These are phyloP conservation scores for Listronotus bonariensis DNA, from an alignment of 1,140 invertebrate genomes.

Conservation along the genomic window DNA sequence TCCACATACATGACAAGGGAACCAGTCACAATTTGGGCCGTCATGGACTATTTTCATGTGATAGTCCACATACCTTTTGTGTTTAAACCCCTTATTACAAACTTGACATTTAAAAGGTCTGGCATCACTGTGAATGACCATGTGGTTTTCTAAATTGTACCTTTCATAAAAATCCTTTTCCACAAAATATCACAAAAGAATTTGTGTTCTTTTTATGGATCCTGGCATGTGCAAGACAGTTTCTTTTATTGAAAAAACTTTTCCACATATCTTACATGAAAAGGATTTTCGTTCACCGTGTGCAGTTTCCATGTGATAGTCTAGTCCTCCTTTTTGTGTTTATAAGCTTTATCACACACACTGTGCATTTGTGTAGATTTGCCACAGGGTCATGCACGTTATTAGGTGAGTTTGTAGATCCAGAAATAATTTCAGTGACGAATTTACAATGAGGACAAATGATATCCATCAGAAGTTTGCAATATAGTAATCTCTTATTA, in stretches of 20 bases:
- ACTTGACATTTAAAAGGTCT: conserved; percentile 34
- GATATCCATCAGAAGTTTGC: too few relatives aligned
- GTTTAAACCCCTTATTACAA: conserved; percentile 45
- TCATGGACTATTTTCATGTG: conserved; percentile 23
- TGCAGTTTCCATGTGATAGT: too few relatives aligned
- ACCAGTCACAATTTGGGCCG: conserved; percentile 30
- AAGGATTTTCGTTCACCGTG: too few relatives aligned
- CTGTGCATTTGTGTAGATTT: too few relatives aligned
- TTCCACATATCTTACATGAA: conserved; percentile 42
- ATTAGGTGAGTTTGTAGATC: too few relatives aligned
- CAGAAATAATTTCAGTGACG: too few relatives aligned
- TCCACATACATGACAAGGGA: conserved; percentile 46
- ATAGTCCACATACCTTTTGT: conserved; percentile 8
- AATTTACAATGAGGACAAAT: too few relatives aligned
- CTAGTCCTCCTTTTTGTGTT: too few relatives aligned
- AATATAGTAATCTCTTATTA: too few relatives aligned
- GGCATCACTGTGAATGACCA: conserved; percentile 14
- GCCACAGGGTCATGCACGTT: too few relatives aligned
- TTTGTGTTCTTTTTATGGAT: conserved; percentile 59
- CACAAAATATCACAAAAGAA: conserved; percentile 7
- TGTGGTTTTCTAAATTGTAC: conserved; percentile 19
- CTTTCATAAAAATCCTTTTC: conserved; percentile 16
- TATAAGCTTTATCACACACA: too few relatives aligned
- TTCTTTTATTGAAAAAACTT: conserved; percentile 40
- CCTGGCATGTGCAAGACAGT: conserved; percentile 42